Evolutionary conservation across 30 jellyfish, hydroid and myxozoan species (phyloP).

Genomic region (Aurelia aurita): DNA sequence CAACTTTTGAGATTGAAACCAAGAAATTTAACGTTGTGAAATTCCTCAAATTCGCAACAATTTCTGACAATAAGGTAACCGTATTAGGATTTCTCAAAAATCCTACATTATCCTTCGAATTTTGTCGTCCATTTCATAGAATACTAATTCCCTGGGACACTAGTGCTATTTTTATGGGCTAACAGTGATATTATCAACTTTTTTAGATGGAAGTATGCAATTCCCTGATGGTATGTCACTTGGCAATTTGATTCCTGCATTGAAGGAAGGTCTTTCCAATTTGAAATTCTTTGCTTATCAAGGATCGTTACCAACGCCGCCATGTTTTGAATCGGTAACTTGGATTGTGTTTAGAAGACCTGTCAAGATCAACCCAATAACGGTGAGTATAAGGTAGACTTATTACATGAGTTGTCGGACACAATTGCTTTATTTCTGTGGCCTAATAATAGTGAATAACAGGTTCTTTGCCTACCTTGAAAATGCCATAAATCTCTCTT

Average conservation of each 20-base stretch:
- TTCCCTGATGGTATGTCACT: constrained; percentile 83
- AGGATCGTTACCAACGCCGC: constrained; percentile 99
- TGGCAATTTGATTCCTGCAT: constrained; percentile 71
- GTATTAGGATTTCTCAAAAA: too few relatives aligned
- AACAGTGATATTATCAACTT: not conserved
- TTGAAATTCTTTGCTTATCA: constrained; percentile 79
- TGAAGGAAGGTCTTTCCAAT: constrained; percentile 75
- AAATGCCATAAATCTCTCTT: too few relatives aligned
- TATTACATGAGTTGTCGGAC: too few relatives aligned
- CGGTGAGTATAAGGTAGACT: constrained; percentile 79
- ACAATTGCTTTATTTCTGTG: too few relatives aligned
- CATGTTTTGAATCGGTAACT: constrained; percentile 94
- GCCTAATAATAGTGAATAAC: too few relatives aligned
- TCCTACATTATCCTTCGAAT: too few relatives aligned
- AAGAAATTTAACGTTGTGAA: too few relatives aligned
- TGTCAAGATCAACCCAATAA: constrained; percentile 57
- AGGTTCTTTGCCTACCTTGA: too few relatives aligned
- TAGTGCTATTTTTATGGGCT: not conserved
- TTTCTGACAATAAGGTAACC: too few relatives aligned
- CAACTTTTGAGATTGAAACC: too few relatives aligned
- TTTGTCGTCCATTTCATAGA: too few relatives aligned
- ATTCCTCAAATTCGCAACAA: too few relatives aligned
- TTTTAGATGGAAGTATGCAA: constrained; percentile 15
- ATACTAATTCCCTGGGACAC: not conserved
- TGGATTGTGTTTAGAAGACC: constrained; percentile 94